Base-by-base conservation (phyloP, 2,888 invertebrate species). In the Taphrorychus bicolor region DNA sequence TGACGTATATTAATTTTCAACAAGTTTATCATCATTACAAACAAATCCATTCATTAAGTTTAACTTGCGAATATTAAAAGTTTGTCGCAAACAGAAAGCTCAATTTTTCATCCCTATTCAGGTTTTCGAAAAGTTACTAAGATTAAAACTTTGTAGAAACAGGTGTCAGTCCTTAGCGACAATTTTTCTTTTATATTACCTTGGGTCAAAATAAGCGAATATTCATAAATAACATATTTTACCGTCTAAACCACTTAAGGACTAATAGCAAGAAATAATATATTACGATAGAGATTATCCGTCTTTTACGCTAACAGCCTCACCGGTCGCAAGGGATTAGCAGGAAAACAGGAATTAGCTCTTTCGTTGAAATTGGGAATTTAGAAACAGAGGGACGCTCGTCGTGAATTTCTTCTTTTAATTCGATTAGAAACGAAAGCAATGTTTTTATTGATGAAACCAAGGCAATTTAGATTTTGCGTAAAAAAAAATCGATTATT, bases 11-110 rank as follows among this genome's bases (percentile, higher is more conserved):
- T 77, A 78, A 78, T 77, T 77, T 73, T 70, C 63, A 59, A 72
- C 76, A 76, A 74, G 78, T 79, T 76, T 75, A 78, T 79, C 79
- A 79, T 77, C 77, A 75, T 78, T 78, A 77, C 73, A 74, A 74
- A 76, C 72, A 76, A 77, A 78, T 77, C 76, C 76, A 75, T 76
- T 78, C 77, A 79, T 79, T 78, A 79, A 76, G 77, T 76, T 77
- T 75, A 76, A 78, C 76, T 76, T 77, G 75, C 73, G 73, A 71
- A 73, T 69, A 73, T 73, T 76, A 75, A 76, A 76, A 75, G 72
- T 76, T 75, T 69, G 61, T 17, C 17, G 14, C 24, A 32, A 66
- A 17, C 19, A 49, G 70, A 69, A 74, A 73, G 72, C 71, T 65
- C 70, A 69, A 73, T 75, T 73, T 75, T 75, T 74, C 74, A 73